Percentiles rank a stretch among this genome's conserved stretches.
phyloP scores from a whole-genome alignment of 2,797 vertebrate species.

The Buceros bicornis region DNA sequence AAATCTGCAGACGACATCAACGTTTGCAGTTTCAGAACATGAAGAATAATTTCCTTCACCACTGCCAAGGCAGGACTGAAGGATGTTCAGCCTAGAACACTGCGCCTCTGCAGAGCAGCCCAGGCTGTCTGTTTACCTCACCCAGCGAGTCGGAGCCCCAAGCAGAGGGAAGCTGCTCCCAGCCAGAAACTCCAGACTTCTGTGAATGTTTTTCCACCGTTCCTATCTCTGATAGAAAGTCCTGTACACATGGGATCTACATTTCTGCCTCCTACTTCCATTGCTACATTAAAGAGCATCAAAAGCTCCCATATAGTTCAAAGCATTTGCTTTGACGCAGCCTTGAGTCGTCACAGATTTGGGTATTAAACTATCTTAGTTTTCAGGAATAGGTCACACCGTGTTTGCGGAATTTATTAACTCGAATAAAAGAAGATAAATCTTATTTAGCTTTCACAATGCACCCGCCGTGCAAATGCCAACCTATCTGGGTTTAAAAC shows the following conservation, averaged over 20 bases:
- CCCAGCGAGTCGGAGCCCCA: neutral
- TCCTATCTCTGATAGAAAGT: neutral
- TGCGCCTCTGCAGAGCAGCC: neutral
- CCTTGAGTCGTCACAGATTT: neutral
- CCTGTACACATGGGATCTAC: rapidly evolving
- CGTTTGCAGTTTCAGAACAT: neutral
- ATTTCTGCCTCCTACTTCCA: neutral
- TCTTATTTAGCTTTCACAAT: neutral
- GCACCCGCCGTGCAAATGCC: neutral
- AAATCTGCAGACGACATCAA: neutral
- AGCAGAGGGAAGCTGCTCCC: neutral
- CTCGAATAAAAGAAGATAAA: neutral
- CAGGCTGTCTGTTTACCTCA: neutral
- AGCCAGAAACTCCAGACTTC: neutral
- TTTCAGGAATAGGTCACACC: neutral
- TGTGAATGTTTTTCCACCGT: rapidly evolving
- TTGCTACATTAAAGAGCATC: neutral
- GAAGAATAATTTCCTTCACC: neutral
- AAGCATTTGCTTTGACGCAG: neutral
- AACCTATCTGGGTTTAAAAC: neutral
- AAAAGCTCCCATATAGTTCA: neutral
- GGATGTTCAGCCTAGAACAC: neutral
- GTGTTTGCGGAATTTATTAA: neutral
- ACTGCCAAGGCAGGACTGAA: neutral
- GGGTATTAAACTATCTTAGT: neutral